phyloP scores from a whole-genome alignment of 2,888 invertebrate genomes.

The Strigamia crassipes region DNA sequence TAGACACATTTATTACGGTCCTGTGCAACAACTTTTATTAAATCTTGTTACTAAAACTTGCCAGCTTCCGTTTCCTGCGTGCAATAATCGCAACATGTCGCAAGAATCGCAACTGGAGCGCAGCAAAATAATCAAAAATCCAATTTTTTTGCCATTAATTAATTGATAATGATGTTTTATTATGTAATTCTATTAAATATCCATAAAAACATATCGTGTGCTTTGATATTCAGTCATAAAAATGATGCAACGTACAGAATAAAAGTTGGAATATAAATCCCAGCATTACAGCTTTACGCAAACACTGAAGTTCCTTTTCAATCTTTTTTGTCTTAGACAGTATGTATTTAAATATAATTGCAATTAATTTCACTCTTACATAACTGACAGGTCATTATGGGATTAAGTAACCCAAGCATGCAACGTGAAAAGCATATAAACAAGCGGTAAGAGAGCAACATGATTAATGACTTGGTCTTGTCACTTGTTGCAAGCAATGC shows the following conservation, averaged over 20 bases:
- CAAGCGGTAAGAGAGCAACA: neutral
- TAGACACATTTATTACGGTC: neutral
- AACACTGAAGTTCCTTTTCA: neutral
- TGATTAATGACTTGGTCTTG: neutral
- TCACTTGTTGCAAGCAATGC: neutral
- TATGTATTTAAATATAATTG: neutral
- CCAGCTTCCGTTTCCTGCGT: neutral
- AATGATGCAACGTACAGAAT: neutral
- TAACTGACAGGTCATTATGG: constrained; percentile 1
- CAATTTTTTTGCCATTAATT: too few relatives aligned
- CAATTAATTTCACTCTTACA: neutral
- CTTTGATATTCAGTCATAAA: neutral
- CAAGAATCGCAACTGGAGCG: too few relatives aligned
- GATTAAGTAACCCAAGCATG: constrained; percentile 22
- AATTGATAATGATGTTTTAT: neutral
- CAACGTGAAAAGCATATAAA: constrained; percentile 4
- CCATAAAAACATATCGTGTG: too few relatives aligned
- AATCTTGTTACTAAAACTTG: neutral
- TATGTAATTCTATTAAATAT: neutral
- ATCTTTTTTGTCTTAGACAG: neutral
- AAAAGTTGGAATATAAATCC: neutral
- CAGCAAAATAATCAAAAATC: too few relatives aligned
- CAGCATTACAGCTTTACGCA: neutral
- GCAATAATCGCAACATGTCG: neutral
- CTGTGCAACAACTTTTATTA: neutral